phyloP scores from a whole-genome alignment of 2,113 vertebrate species.

The Corythornis madagascariensis region DNA sequence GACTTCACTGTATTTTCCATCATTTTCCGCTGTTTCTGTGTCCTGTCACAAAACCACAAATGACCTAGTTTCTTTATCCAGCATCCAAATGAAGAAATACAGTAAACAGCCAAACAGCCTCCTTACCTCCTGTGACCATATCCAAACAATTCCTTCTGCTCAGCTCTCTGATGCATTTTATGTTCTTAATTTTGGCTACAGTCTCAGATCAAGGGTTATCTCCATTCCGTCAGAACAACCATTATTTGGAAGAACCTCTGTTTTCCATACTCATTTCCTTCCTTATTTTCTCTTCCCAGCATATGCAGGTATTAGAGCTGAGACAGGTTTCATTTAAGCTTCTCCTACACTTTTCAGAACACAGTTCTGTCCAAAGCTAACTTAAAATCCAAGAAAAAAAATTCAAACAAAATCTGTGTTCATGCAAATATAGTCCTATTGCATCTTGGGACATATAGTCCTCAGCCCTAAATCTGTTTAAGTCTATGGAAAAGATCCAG shows the following conservation, averaged over 20 bases:
- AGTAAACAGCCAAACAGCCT: background rate
- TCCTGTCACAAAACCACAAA: background rate
- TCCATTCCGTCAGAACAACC: background rate
- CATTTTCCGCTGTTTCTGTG: background rate
- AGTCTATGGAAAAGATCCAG: background rate
- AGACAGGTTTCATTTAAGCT: background rate
- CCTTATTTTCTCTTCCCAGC: background rate
- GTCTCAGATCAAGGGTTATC: background rate
- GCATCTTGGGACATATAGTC: background rate
- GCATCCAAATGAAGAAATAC: background rate
- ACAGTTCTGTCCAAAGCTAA: background rate
- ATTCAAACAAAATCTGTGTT: too few relatives aligned
- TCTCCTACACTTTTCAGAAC: background rate
- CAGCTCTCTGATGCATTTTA: background rate
- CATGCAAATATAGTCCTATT: too few relatives aligned
- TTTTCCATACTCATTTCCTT: background rate
- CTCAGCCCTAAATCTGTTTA: background rate
- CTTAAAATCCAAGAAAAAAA: background rate
- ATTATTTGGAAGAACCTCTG: background rate
- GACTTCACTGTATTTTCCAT: background rate
- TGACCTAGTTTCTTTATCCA: background rate
- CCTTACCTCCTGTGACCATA: background rate
- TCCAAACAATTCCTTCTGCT: background rate
- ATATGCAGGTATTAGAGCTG: background rate
- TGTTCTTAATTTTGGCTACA: background rate